Base-by-base conservation (phyloP, 2,888 invertebrate genomes). In the Caenorhabditis japonica region DNA sequence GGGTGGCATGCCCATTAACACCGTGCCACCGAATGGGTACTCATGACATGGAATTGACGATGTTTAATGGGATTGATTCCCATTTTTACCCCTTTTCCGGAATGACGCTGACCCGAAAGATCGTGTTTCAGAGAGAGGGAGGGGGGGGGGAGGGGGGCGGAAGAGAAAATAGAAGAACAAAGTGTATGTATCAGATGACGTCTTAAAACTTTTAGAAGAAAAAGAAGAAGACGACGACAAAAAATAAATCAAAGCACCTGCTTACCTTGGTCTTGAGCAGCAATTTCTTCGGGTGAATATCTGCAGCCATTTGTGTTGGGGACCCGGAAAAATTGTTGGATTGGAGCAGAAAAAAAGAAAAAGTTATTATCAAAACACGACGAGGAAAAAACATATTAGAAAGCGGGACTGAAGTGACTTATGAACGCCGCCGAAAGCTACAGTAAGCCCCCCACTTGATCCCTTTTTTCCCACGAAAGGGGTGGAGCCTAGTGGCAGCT, bases 241-340 rank as follows among this genome's bases (percentile, higher is more conserved):
- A 55, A 25, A n/a, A 17, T 23, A n/a, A 38, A 15, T 36, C 3
- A 51, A 61, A 34, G 51, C 52, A 51, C 13, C 15, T 13, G 53
- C 64, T 44, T 39, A 73, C 73, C 73, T 73, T 73, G 1, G 66
- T n/a, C 33, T 73, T 73, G 17, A 73, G 66, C 21, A 73, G 51
- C 53, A 73, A 47, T 51, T 73, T 73, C 56, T 55, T 73, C 46
- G 73, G 73, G 56, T 73, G 66, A 23, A 73, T 73, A 61, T 73
- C 66, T 25, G 44, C 66, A 0, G 73, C 60, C 73, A 73, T 73
- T 41, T n/a, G 27, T n/a, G 8, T 8, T 39, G 15, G 10, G 30
- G 10, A 30, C 7, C 13, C 30, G 13, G 34, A 13, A 55, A 4
- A 33, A 56, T 38, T 47, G 59, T 38, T 47, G 49, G 39, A 17